These are phyloP conservation scores for Drosophila santomea DNA, from an alignment of 1,140 invertebrate genomes.

Conservation along the genomic window DNA sequence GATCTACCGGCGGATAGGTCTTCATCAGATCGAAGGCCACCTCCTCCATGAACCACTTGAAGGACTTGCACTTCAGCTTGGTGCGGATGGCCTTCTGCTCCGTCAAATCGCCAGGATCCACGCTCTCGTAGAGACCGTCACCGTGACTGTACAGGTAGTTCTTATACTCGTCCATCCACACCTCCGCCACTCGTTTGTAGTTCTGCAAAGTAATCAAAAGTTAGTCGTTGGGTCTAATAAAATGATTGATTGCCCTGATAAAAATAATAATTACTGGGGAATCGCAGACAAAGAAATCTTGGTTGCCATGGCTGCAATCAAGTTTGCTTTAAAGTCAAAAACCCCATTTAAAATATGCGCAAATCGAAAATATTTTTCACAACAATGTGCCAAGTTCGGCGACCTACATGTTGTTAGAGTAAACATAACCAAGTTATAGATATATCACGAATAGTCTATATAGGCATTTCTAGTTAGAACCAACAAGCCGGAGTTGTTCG, in stretches of 20 bases:
- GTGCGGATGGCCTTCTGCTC: constrained; percentile 91
- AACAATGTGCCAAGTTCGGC: constrained; percentile 3
- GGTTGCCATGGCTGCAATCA: background rate
- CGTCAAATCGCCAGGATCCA: constrained; percentile 93
- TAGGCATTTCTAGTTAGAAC: background rate
- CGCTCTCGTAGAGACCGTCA: constrained; percentile 89
- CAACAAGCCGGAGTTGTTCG: background rate
- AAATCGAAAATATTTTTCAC: background rate
- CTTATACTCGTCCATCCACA: constrained; percentile 99
- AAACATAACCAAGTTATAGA: background rate
- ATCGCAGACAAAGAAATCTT: too few species aligned
- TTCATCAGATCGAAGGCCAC: constrained; percentile 96
- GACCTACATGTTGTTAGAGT: background rate
- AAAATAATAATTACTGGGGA: background rate
- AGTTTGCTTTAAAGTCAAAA: background rate
- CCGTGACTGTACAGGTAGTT: constrained; percentile 92
- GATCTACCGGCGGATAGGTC: constrained; percentile 96
- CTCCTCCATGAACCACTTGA: constrained; percentile 98
- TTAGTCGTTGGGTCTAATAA: background rate
- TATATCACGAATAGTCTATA: background rate
- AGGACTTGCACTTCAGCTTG: constrained; percentile 94
- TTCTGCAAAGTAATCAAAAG: constrained; percentile 86
- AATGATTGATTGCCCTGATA: background rate
- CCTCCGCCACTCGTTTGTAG: constrained; percentile 95
- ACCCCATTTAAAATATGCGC: too few species aligned